phyloP scores from a whole-genome alignment of 2,113 vertebrate species.

The Phocoena phocoena region DNA sequence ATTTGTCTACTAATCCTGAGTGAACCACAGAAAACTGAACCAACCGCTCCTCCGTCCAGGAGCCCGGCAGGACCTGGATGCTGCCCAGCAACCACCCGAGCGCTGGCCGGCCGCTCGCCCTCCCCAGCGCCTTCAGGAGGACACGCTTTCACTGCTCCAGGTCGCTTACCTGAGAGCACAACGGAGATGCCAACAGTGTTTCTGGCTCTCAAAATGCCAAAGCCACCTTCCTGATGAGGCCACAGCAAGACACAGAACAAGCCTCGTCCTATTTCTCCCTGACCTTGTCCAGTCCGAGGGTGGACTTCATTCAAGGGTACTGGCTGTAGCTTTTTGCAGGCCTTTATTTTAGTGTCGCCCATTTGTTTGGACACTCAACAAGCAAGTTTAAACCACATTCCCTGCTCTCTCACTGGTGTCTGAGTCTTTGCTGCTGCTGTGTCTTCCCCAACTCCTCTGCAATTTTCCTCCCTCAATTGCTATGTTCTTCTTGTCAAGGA shows the following conservation, averaged over 20 bases:
- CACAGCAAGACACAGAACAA: neutral
- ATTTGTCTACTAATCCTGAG: neutral
- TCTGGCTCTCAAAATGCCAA: neutral
- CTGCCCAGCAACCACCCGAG: neutral
- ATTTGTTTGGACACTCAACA: neutral
- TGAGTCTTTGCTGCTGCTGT: neutral
- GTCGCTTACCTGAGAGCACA: neutral
- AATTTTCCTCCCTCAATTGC: slow-evolving; percentile 8
- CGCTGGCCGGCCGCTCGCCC: neutral
- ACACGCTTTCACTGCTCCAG: neutral
- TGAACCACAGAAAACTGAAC: slow-evolving; percentile 14
- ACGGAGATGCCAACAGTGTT: neutral
- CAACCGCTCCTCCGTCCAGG: neutral
- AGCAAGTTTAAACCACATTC: slow-evolving; percentile 1
- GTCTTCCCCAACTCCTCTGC: neutral
- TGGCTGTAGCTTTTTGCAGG: slow-evolving; percentile 10
- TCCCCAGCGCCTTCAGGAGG: neutral
- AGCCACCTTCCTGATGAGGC: neutral
- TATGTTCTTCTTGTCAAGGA: slow-evolving; percentile 37
- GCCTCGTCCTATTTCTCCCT: neutral
- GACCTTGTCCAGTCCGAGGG: neutral
- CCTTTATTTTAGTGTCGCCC: slow-evolving; percentile 20
- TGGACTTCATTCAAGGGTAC: neutral
- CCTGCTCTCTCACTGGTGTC: neutral
- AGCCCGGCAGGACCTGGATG: neutral